Evolutionary conservation across 2,888 invertebrate genomes (phyloP).

Genomic region (Eilema depressum): DNA sequence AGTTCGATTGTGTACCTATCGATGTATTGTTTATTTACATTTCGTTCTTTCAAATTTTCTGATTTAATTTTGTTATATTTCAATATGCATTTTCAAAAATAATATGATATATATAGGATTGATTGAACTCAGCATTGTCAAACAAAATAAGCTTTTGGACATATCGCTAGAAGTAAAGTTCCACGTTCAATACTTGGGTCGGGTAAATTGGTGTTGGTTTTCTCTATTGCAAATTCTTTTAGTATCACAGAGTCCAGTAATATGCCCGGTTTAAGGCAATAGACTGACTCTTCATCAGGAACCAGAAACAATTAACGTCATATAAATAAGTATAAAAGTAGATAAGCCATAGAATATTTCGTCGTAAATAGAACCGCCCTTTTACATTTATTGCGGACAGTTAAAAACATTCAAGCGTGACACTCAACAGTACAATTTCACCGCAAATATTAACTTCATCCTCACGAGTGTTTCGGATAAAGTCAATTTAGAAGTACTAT

Average conservation of each 20-base stretch:
- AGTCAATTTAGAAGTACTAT: slow-evolving; percentile 16
- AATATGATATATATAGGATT: too few species aligned
- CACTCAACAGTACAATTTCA: slow-evolving; percentile 9
- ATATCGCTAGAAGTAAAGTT: too few species aligned
- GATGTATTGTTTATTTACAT: background rate
- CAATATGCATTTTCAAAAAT: background rate
- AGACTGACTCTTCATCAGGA: background rate
- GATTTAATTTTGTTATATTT: background rate
- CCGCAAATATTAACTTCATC: slow-evolving; percentile 12
- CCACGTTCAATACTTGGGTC: too few species aligned
- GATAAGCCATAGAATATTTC: background rate
- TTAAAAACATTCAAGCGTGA: slow-evolving; percentile 1
- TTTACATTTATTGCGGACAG: background rate
- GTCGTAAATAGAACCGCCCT: background rate
- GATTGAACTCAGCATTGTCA: too few species aligned
- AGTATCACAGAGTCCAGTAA: background rate
- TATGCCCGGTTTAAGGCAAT: background rate
- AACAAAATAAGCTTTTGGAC: too few species aligned
- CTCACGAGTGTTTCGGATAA: slow-evolving; percentile 5
- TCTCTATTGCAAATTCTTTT: too few species aligned
- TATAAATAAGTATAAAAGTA: background rate
- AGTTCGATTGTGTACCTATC: background rate
- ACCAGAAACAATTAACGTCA: background rate
- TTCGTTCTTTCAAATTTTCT: background rate
- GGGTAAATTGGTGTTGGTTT: too few species aligned